Base-by-base conservation (phyloP, 1,140 invertebrate species). In the Micrasema longulum region DNA sequence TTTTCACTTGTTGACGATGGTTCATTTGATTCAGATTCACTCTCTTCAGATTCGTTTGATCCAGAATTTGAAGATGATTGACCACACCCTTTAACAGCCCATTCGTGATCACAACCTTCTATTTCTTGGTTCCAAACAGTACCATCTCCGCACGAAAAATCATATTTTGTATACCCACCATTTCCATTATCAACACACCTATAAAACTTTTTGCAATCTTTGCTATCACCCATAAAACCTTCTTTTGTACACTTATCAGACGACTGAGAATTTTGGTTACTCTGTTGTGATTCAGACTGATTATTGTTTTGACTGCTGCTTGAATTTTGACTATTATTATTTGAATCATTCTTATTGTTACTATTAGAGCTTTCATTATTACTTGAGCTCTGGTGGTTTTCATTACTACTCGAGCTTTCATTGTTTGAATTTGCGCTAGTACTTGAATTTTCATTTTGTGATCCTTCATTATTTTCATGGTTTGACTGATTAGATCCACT, bases 131-230 rank as follows among this genome's bases (percentile, higher is more conserved):
- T 91, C 91, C 91, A 94, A 63, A 91, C 87, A 1, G 92, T 94
- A 67, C 91, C 91, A 69, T 86, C 83, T 5, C 89, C 90, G 79
- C 92, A 94, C 20, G 82, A 84, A 80, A 91, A 94, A 70, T 91
- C 88, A 78, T 90, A 90, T 79, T 85, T 88, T 35, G 80, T 88
- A 74, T 86, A 92, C 3, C 82, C 81, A 48, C 83, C 87, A 41
- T 85, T 80, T 4, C 88, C 88, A 74, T 89, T 84, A 72, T 86
- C 83, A 41, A 93, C 91, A 81, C 93, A 94, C 78, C 92, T 87
- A 77, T 91, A 92, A 79, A 94, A 95, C 78, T 92, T 91, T 69
- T 83, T 88, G 76, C 93, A 95, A 79, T 94, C 87, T 70, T 85
- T 79, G 10, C 85, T 80, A 84, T 92, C 87, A 23, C 86, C 85